Conservation (phyloP, 2,797 vertebrate species). For the Hylomyscus alleni region DNA sequence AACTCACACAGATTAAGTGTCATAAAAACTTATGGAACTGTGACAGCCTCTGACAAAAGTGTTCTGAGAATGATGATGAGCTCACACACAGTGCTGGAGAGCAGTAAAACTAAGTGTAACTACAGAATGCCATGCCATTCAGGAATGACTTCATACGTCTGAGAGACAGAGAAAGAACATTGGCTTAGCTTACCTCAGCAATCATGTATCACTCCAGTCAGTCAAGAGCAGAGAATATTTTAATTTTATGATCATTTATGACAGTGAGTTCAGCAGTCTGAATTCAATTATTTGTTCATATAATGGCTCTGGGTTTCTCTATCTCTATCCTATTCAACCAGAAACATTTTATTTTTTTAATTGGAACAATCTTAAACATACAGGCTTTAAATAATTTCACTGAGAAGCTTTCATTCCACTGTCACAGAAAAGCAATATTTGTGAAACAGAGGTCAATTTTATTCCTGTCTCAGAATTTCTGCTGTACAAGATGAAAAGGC, state of each 20-base stretch:
- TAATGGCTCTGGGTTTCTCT: slow-evolving; percentile 9
- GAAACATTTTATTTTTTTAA: slow-evolving; percentile 36
- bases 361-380: slow-evolving; percentile 33
- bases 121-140: not conserved
- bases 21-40: slow-evolving; percentile 63
- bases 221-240: slow-evolving; percentile 39
- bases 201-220: slow-evolving; percentile 1
- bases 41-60: slow-evolving; percentile 57
- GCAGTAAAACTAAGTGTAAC: slow-evolving; percentile 28
- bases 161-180: slow-evolving; percentile 36
- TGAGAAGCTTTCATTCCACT: slow-evolving; percentile 47
- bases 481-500: not conserved
- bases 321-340: slow-evolving; percentile 22
- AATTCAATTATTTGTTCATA: slow-evolving; percentile 47
- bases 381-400: not conserved
- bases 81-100: not conserved
- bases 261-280: slow-evolving; percentile 1
- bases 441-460: slow-evolving; percentile 35
- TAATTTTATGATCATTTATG: slow-evolving; percentile 52
- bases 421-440: not conserved
- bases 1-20: slow-evolving; percentile 49
- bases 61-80: slow-evolving; percentile 53
- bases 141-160: slow-evolving; percentile 1
- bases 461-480: not conserved
- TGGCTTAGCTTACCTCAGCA: not conserved